These are phyloP conservation scores for Pomacea canaliculata DNA, from an alignment of 2,888 invertebrate genomes.

Conservation along the genomic window DNA sequence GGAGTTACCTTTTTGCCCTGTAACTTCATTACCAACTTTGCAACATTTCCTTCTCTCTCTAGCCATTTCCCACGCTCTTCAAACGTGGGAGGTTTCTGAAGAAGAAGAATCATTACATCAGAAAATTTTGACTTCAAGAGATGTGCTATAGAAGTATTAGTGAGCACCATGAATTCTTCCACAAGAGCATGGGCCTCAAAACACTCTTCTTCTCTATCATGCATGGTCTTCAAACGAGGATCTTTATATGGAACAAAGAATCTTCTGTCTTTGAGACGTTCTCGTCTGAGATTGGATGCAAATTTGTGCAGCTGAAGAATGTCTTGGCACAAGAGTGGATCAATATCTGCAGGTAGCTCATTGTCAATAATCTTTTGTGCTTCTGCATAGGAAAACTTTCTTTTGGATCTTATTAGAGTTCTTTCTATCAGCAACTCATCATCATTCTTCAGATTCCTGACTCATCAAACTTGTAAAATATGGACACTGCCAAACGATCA, in stretches of 20 bases:
- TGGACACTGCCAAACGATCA: conserved; percentile 43
- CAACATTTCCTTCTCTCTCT: conserved; percentile 23
- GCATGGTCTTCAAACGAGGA: conserved; percentile 12
- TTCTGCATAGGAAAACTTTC: conserved; percentile 41
- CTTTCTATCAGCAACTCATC: conserved; percentile 16
- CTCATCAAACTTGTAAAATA: conserved; percentile 40
- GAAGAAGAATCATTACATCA: conserved; percentile 33
- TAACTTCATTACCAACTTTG: conserved; percentile 15
- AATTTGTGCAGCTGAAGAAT: conserved; percentile 30
- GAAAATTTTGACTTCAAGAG: conserved; percentile 21
- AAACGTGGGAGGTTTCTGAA: conserved; percentile 33
- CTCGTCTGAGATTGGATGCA: conserved; percentile 26
- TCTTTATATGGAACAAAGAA: conserved; percentile 31
- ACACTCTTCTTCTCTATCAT: conserved; percentile 10
- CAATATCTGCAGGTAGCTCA: neutral
- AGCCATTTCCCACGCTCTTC: conserved; percentile 31
- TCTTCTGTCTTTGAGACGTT: conserved; percentile 29
- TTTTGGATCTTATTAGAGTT: conserved; percentile 37
- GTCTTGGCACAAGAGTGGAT: conserved; percentile 5
- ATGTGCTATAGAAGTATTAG: conserved; percentile 35
- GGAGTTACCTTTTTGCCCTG: conserved; percentile 14
- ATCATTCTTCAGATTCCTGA: conserved; percentile 30
- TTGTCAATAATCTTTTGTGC: conserved; percentile 41
- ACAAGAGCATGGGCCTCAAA: conserved; percentile 37
- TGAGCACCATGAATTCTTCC: conserved; percentile 41